Evolutionary conservation across 2,888 invertebrate genomes (phyloP).

Genomic region (Leptura quadrifasciata): DNA sequence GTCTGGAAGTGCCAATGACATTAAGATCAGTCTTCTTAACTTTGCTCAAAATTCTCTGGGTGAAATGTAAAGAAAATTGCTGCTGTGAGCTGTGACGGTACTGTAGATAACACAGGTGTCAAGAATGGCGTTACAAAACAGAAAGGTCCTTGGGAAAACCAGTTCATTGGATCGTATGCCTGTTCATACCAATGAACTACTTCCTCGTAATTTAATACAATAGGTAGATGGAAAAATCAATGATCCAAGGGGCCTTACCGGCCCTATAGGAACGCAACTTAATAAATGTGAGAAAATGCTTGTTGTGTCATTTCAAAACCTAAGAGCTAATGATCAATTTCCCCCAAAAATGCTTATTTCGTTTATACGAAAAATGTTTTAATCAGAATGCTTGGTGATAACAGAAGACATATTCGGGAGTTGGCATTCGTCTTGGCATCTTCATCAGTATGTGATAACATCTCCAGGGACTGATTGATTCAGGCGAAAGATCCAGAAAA

Average conservation of each 20-base stretch:
- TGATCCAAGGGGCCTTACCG: too few relatives aligned
- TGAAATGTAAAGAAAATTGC: neutral
- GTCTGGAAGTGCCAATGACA: conserved; percentile 20
- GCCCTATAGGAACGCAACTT: too few relatives aligned
- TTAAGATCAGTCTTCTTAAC: conserved; percentile 21
- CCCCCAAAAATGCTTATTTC: neutral
- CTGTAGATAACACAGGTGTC: conserved; percentile 20
- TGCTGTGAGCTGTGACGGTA: conserved; percentile 25
- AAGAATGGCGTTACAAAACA: too few relatives aligned
- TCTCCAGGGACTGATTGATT: neutral
- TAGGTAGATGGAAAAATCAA: too few relatives aligned
- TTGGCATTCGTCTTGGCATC: too few relatives aligned
- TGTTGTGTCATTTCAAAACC: too few relatives aligned
- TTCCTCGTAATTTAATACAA: conserved; percentile 14
- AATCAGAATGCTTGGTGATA: too few relatives aligned
- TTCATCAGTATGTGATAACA: neutral
- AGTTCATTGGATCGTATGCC: conserved; percentile 19
- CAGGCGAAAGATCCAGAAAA: too few relatives aligned
- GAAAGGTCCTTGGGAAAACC: neutral
- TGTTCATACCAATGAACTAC: conserved; percentile 16
- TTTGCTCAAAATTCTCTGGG: neutral
- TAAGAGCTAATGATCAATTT: too few relatives aligned
- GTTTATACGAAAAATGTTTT: too few relatives aligned
- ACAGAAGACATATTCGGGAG: too few relatives aligned
- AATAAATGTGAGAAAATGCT: too few relatives aligned